Percentiles rank a stretch among this genome's conserved stretches.
These are phyloP conservation scores for Perccottus glenii DNA, from an alignment of 2,113 vertebrate species.

Conservation along the genomic window DNA sequence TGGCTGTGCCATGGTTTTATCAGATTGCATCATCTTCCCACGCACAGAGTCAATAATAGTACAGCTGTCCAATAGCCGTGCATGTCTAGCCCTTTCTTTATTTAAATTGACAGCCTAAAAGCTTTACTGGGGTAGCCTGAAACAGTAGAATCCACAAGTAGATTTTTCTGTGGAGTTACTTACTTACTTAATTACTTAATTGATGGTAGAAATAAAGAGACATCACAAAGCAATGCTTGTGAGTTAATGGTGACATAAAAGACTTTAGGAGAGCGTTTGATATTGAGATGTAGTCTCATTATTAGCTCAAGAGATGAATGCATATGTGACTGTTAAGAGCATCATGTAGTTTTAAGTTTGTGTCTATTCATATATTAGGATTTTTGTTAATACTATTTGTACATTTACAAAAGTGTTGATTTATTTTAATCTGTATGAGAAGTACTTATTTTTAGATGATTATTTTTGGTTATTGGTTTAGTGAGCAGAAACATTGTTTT, in stretches of 20 bases:
- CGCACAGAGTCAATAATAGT: conserved; percentile 36
- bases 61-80: conserved; percentile 31
- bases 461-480: too few species aligned
- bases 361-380: too few species aligned
- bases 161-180: conserved; percentile 26
- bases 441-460: too few species aligned
- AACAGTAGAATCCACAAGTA: conserved; percentile 34
- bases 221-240: conserved; percentile 17
- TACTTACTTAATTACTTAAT: too few species aligned
- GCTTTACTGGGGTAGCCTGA: conserved; percentile 34
- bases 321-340: too few species aligned
- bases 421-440: too few species aligned
- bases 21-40: conserved; percentile 30
- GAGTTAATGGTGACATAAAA: conserved; percentile 43
- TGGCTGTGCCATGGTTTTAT: conserved; percentile 25
- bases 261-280: conserved; percentile 26
- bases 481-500: too few species aligned
- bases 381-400: too few species aligned
- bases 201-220: conserved; percentile 25
- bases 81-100: conserved; percentile 35
- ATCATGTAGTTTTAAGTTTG: too few species aligned
- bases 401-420: too few species aligned
- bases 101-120: conserved; percentile 51
- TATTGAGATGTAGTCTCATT: not conserved
- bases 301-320: too few species aligned